Percentiles rank a stretch among this genome's conserved stretches.
Conservation (phyloP, 2,797 vertebrate genomes). For the Phoeniculus purpureus region DNA sequence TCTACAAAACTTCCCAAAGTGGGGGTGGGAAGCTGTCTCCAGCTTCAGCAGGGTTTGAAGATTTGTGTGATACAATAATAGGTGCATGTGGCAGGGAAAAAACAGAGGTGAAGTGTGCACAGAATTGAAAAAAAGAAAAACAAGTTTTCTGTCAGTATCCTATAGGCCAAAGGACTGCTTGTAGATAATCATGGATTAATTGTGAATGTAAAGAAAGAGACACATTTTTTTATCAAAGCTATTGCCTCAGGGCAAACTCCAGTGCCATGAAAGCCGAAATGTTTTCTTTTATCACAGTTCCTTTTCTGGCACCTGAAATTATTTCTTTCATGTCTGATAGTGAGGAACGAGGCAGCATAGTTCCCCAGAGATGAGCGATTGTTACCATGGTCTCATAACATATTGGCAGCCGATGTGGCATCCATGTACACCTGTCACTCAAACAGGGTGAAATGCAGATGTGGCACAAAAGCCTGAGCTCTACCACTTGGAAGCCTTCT, state of each 20-base stretch:
- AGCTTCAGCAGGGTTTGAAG: constrained; percentile 38
- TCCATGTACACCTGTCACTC: constrained; percentile 88
- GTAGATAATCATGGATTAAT: constrained; percentile 87
- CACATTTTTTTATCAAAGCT: constrained; percentile 87
- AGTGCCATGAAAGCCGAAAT: constrained; percentile 80
- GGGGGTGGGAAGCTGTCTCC: constrained; percentile 44
- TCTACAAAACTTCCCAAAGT: constrained; percentile 25
- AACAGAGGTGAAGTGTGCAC: constrained; percentile 47
- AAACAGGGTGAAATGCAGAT: constrained; percentile 71
- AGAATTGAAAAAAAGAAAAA: constrained; percentile 15
- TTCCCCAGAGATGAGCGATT: constrained; percentile 84
- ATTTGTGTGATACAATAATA: constrained; percentile 52
- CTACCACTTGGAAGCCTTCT: constrained; percentile 23
- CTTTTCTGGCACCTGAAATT: constrained; percentile 86
- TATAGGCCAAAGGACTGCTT: constrained; percentile 74
- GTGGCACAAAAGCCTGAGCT: constrained; percentile 59
- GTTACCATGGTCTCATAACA: constrained; percentile 85
- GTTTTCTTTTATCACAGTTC: constrained; percentile 82
- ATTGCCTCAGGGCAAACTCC: constrained; percentile 82
- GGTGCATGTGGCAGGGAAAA: constrained; percentile 18
- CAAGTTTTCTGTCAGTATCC: constrained; percentile 56
- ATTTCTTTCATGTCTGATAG: constrained; percentile 87
- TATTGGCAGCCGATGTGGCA: constrained; percentile 83
- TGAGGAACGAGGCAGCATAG: constrained; percentile 70
- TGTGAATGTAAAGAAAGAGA: constrained; percentile 80